Percentiles rank a stretch among this genome's conserved stretches.
phyloP scores from a whole-genome alignment of 2,113 vertebrate genomes.

The Vimba vimba region DNA sequence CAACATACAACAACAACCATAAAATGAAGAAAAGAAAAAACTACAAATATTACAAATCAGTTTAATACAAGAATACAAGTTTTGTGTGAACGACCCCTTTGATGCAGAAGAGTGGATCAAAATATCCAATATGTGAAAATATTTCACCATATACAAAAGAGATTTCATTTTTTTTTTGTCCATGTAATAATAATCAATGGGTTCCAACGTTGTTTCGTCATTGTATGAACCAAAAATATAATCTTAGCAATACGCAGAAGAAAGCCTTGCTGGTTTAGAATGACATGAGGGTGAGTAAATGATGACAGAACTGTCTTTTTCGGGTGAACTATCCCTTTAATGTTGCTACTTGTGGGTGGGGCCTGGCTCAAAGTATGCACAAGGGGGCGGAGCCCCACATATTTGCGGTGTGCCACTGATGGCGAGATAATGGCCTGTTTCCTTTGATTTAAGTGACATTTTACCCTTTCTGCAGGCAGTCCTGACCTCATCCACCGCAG shows the following conservation, averaged over 20 bases:
- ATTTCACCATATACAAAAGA: not conserved
- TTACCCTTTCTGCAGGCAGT: slow-evolving; percentile 52
- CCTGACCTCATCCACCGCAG: slow-evolving; percentile 55
- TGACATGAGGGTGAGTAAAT: not conserved
- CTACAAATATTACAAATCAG: no score
- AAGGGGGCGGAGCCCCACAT: slow-evolving; percentile 13
- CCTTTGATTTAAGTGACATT: slow-evolving; percentile 57
- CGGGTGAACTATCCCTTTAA: not conserved
- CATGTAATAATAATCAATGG: not conserved
- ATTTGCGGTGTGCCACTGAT: slow-evolving; percentile 12
- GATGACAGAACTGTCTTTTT: not conserved
- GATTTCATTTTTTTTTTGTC: not conserved
- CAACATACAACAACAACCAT: no score
- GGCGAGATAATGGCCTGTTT: slow-evolving; percentile 63
- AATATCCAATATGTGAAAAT: not conserved
- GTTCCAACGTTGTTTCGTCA: not conserved
- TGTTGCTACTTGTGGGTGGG: not conserved
- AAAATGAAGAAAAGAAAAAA: no score
- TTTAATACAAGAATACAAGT: no score
- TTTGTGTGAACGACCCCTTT: not conserved
- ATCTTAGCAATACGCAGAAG: not conserved
- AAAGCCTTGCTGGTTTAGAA: not conserved
- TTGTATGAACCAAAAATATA: not conserved
- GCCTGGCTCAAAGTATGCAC: not conserved
- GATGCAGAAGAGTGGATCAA: not conserved